Evolutionary conservation across 2,797 vertebrate genomes (phyloP).

Genomic region (Tiaroga cobitis): DNA sequence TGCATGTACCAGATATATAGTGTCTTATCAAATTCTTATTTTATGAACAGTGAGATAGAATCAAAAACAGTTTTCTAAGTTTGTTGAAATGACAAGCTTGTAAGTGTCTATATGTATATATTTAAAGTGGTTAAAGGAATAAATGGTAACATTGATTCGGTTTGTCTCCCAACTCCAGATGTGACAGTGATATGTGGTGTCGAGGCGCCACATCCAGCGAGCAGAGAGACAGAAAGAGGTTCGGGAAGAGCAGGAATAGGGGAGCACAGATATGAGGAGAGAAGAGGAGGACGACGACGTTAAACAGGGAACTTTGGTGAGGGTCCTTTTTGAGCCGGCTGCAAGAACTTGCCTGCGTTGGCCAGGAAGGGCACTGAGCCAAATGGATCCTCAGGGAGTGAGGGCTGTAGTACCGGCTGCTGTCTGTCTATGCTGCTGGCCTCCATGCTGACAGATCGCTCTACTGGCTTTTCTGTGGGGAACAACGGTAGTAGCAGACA

Average conservation of each 20-base stretch:
- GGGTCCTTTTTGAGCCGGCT: constrained; percentile 72
- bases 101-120: constrained; percentile 5
- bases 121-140: constrained; percentile 19
- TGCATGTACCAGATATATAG: constrained; percentile 3
- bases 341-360: constrained; percentile 96
- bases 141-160: constrained; percentile 16
- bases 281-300: constrained; percentile 12
- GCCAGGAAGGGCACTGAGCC: constrained; percentile 95
- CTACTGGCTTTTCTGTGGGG: constrained; percentile 86
- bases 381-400: constrained; percentile 89
- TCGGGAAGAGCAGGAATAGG: constrained; percentile 47
- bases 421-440: constrained; percentile 74
- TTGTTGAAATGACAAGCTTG: constrained; percentile 9
- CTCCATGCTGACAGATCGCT: constrained; percentile 82
- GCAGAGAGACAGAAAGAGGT: constrained; percentile 56
- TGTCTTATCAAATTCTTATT: not conserved
- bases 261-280: constrained; percentile 34
- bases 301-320: constrained; percentile 57
- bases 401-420: constrained; percentile 76
- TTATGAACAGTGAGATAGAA: constrained; percentile 9
- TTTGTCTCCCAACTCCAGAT: constrained; percentile 42
- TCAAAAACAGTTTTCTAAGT: not conserved
- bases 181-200: constrained; percentile 34
- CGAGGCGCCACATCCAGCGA: constrained; percentile 41
- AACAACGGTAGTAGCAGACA: constrained; percentile 2